phyloP scores from a whole-genome alignment of 2,888 invertebrate species.

The Anoncus sp. region DNA sequence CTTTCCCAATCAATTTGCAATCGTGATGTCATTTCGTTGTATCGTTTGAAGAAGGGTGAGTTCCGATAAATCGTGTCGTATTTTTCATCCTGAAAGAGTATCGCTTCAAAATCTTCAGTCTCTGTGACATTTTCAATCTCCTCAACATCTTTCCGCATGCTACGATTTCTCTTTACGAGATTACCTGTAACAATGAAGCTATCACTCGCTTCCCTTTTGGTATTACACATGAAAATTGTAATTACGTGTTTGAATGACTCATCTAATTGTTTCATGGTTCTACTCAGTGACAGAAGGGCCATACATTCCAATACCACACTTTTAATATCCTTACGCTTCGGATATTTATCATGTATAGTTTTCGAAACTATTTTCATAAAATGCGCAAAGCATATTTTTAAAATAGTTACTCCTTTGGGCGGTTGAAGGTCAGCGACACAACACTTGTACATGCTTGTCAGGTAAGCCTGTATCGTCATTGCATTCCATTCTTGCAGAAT shows the following conservation, averaged over 20 bases:
- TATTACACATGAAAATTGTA: slow-evolving; percentile 22
- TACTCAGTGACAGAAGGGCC: slow-evolving; percentile 45
- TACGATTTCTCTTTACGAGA: slow-evolving; percentile 2
- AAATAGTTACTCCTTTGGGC: slow-evolving; percentile 25
- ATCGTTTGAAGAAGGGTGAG: slow-evolving; percentile 52
- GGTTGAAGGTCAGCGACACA: background rate
- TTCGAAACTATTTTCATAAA: slow-evolving; percentile 57
- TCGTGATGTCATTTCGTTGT: background rate
- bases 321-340: slow-evolving; percentile 41
- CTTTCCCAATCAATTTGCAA: background rate
- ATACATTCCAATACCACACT: slow-evolving; percentile 59
- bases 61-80: slow-evolving; percentile 39
- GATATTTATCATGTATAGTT: slow-evolving; percentile 34
- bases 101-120: background rate
- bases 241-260: slow-evolving; percentile 49
- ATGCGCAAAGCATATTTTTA: slow-evolving; percentile 61
- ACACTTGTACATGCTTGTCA: slow-evolving; percentile 35
- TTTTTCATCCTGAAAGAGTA: slow-evolving; percentile 24
- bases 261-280: slow-evolving; percentile 47
- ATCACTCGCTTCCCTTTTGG: slow-evolving; percentile 8
- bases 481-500: slow-evolving; percentile 42
- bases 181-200: slow-evolving; percentile 16
- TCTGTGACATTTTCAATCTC: slow-evolving; percentile 2
- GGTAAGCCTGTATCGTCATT: background rate
- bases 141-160: background rate